These are phyloP conservation scores for Spatula clypeata DNA, from an alignment of 2,797 vertebrate genomes.

Conservation along the genomic window DNA sequence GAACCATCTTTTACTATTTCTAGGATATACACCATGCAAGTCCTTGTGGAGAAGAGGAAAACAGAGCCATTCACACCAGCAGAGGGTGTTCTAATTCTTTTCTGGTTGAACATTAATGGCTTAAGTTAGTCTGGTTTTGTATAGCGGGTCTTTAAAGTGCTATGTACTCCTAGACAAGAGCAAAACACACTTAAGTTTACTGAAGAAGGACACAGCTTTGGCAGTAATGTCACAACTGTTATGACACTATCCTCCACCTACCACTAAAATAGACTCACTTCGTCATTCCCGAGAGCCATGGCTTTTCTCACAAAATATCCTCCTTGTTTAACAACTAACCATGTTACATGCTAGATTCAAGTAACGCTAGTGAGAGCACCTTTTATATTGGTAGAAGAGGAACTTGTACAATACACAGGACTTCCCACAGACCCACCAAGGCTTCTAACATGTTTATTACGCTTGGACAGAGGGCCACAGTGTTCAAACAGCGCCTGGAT, in stretches of 20 bases:
- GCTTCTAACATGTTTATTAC: neutral
- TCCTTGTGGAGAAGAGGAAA: constrained; percentile 29
- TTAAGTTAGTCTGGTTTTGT: constrained; percentile 24
- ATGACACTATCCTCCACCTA: neutral
- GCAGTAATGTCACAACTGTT: constrained; percentile 41
- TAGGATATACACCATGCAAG: neutral
- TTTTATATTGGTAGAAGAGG: neutral
- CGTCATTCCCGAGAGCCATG: neutral
- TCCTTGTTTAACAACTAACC: neutral
- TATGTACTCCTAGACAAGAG: neutral
- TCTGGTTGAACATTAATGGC: neutral
- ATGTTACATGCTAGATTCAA: neutral
- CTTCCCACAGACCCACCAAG: neutral
- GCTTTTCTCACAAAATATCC: neutral
- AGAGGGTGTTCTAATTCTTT: constrained; percentile 65
- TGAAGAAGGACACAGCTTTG: constrained; percentile 17
- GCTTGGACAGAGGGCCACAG: neutral
- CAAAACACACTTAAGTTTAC: constrained; percentile 12
- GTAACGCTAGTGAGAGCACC: rapidly evolving
- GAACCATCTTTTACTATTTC: neutral
- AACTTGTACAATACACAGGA: neutral
- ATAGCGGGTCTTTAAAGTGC: constrained; percentile 23
- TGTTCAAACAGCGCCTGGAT: neutral
- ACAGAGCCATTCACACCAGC: neutral
- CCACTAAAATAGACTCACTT: neutral